These are phyloP conservation scores for Tauraco hartlaubi DNA, from an alignment of 2,797 vertebrate genomes.

Conservation along the genomic window DNA sequence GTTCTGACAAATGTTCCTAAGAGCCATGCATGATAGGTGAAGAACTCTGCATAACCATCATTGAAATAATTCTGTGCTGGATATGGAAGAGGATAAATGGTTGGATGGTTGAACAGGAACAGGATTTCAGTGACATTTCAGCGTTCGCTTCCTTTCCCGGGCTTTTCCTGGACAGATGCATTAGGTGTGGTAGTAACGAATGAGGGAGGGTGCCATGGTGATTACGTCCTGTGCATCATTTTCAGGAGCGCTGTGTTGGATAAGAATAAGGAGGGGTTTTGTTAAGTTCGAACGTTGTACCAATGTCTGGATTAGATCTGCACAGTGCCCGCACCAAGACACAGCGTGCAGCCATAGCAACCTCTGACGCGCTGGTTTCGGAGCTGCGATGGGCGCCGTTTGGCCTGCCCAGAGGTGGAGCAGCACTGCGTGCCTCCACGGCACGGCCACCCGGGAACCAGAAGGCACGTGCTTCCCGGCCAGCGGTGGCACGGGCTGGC, in stretches of 20 bases:
- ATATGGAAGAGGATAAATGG: not conserved
- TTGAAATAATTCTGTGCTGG: not conserved
- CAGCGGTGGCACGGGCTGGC: not conserved
- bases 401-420: not conserved
- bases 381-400: rapidly evolving
- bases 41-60: not conserved
- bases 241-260: not conserved
- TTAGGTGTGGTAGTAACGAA: not conserved
- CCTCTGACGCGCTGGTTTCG: rapidly evolving
- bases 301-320: not conserved
- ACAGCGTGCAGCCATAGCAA: not conserved
- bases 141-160: not conserved
- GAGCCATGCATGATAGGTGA: rapidly evolving
- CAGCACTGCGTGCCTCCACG: rapidly evolving
- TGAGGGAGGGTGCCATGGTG: not conserved
- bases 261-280: not conserved
- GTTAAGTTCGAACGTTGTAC: not conserved
- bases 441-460: not conserved
- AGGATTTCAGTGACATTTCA: not conserved
- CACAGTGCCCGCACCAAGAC: not conserved
- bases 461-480: not conserved
- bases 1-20: not conserved
- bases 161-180: not conserved
- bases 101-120: not conserved
- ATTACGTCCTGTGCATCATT: not conserved